phyloP scores from a whole-genome alignment of 1,140 invertebrate genomes.

The Mamestra configurata region DNA sequence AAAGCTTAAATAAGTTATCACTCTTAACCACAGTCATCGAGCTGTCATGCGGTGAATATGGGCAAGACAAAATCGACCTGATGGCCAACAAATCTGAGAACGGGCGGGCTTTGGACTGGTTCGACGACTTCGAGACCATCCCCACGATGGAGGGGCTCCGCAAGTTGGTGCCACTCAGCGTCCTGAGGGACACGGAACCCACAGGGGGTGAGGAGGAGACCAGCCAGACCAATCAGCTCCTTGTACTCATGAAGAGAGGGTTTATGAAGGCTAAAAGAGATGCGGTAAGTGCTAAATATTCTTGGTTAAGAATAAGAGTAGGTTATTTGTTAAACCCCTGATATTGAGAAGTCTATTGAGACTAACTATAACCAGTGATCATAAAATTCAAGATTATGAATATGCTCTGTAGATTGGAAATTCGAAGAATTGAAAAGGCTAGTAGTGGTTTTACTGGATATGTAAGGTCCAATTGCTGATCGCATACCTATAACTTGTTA shows the following conservation, averaged over 20 bases:
- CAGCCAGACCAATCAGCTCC: slow-evolving; percentile 91
- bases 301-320: no score
- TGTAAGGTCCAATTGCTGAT: no score
- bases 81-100: slow-evolving; percentile 92
- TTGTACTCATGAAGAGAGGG: slow-evolving; percentile 90
- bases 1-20: no score
- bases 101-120: slow-evolving; percentile 91
- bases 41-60: slow-evolving; percentile 96
- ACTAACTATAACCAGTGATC: no score
- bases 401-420: no score
- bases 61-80: slow-evolving; percentile 92
- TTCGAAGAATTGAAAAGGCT: no score
- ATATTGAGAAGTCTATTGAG: no score
- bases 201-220: slow-evolving; percentile 90
- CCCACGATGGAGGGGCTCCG: slow-evolving; percentile 88
- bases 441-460: no score
- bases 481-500: no score
- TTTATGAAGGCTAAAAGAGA: slow-evolving; percentile 92
- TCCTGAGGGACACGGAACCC: slow-evolving; percentile 73
- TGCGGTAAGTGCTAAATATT: slow-evolving; percentile 90
- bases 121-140: slow-evolving; percentile 88
- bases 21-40: slow-evolving; percentile 93
- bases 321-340: no score
- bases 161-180: slow-evolving; percentile 87
- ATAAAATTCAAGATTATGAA: no score